Evolutionary conservation across 2,113 vertebrate genomes (phyloP), one percentile per base, ranked within the genome.

Genomic region (Phylloscopus whistleri): DNA sequence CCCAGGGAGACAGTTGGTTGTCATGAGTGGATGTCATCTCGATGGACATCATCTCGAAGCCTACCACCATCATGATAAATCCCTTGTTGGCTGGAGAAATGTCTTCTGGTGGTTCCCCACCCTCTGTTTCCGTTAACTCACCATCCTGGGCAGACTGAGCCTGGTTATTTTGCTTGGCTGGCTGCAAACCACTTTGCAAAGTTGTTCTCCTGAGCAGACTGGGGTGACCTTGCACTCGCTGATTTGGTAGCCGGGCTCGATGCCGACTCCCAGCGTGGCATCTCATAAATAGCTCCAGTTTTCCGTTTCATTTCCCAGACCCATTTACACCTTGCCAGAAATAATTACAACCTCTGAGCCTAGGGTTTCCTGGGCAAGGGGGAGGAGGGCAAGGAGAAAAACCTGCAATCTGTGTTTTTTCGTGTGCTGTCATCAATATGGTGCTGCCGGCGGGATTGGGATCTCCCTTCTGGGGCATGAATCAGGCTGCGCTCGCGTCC

Each of bases 291-390:
- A 93, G 35, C 84, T 92, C 83, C 15, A 9, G 3, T 30, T 89
- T 78, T 58, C 16, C 2, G 1, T 91, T 94, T 82, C n/a, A 13
- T 95, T 87, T 92, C 74, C 58, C 23, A 20, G 76, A 84, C 69
- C 89, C 86, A 60, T 90, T 95, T 81, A 72, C n/a, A 12, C 74
- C 84, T 93, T 94, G 67, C 78, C 91, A 93, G 70, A 93, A 94
- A 89, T 91, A 96, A 93, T 91, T 94, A 91, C 74, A 85, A 18
- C 87, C 84, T 91, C 51, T 1, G 74, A 94, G 95, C 80, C 77
- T 1, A 9, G 31, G 46, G 13, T 91, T 87, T 91, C 20, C 84
- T 85, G 70, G 35, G 35, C 0, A 3, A 79, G 53, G 30, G 21
- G 46, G 75, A 87, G 63, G 66, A 79, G 31, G 33, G 63, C 49